phyloP scores from a whole-genome alignment of 1,140 invertebrate species.

The Diabrotica undecimpunctata region DNA sequence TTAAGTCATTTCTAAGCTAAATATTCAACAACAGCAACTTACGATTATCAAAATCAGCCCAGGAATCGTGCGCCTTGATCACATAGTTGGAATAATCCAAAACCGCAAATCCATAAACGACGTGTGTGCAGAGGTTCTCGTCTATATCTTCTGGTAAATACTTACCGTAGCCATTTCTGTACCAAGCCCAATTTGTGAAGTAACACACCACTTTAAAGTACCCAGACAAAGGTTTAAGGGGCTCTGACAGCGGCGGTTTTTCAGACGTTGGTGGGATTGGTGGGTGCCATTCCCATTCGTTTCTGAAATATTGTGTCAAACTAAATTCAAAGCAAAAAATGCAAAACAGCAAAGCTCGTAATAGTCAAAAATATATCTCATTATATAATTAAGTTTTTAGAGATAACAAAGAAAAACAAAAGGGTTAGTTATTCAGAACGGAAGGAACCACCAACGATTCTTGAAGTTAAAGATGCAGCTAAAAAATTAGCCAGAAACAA shows the following conservation, averaged over 20 bases:
- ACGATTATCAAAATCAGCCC: conserved; percentile 86
- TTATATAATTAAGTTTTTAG: too few species aligned
- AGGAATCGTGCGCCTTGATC: conserved; percentile 80
- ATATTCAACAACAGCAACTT: too few species aligned
- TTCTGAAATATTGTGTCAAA: conserved; percentile 12
- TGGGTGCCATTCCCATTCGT: conserved; percentile 36
- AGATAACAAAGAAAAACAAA: too few species aligned
- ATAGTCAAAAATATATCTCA: too few species aligned
- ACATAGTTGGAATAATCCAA: conserved; percentile 72
- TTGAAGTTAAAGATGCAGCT: too few species aligned
- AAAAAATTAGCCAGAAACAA: too few species aligned
- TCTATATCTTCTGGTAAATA: conserved; percentile 84
- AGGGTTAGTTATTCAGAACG: too few species aligned
- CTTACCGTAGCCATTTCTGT: conserved; percentile 74
- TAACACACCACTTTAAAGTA: conserved; percentile 81
- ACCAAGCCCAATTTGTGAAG: conserved; percentile 94
- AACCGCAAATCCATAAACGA: conserved; percentile 89
- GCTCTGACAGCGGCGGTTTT: conserved; percentile 35
- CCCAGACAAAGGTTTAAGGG: conserved; percentile 39
- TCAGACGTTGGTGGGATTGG: conserved; percentile 38
- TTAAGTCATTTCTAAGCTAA: too few species aligned
- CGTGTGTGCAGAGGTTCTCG: conserved; percentile 81
- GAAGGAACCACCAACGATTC: too few species aligned
- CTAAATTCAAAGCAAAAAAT: too few species aligned
- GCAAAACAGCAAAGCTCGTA: too few species aligned